Percentiles rank a stretch among this genome's conserved stretches.
Conservation (phyloP, 2,113 vertebrate species). For the Ovibos moschatus region DNA sequence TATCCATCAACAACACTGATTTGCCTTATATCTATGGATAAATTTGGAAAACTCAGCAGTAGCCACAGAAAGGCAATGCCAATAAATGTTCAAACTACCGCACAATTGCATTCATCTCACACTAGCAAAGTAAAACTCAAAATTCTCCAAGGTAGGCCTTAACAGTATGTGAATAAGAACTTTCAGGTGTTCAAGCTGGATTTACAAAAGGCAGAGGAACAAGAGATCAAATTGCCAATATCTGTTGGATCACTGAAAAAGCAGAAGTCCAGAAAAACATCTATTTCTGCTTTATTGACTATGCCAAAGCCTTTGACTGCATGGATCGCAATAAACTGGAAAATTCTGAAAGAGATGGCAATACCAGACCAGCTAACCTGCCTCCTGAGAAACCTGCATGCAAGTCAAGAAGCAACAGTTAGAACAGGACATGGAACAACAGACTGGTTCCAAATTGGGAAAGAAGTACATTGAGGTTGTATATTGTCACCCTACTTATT, state of each 20-base stretch:
- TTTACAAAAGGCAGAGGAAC: not conserved
- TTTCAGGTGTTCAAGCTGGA: not conserved
- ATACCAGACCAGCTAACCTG: not conserved
- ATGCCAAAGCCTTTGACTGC: not conserved
- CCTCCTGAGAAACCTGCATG: not conserved
- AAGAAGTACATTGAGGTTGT: not conserved
- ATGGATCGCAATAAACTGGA: not conserved
- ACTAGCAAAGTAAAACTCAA: not conserved
- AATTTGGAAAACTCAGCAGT: not conserved
- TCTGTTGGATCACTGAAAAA: not conserved
- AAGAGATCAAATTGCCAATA: not conserved
- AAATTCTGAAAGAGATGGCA: not conserved
- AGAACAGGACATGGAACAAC: not conserved
- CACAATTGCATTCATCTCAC: not conserved
- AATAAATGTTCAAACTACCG: not conserved
- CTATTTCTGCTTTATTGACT: not conserved
- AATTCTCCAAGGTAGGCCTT: not conserved
- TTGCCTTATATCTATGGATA: not conserved
- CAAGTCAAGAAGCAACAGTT: not conserved
- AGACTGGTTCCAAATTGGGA: not conserved
- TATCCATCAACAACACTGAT: not conserved
- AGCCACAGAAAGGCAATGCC: not conserved
- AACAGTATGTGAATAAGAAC: not conserved
- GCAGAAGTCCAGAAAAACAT: not conserved
- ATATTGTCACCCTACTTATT: not conserved